Evolutionary conservation across 2,888 invertebrate genomes (phyloP).

Genomic region (Cactoblastis cactorum): DNA sequence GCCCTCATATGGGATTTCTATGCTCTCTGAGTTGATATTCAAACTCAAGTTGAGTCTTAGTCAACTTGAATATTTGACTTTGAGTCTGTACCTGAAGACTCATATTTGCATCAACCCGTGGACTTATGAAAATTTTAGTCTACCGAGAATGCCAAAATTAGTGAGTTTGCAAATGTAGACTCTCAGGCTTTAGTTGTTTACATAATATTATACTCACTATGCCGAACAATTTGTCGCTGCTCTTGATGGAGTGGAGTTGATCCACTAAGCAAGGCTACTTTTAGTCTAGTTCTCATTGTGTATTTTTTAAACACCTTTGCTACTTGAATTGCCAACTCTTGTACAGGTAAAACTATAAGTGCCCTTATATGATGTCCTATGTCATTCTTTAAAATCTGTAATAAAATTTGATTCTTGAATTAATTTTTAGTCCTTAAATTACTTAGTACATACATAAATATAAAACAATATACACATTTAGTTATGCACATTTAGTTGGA

Average conservation of each 20-base stretch:
- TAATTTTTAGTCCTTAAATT: neutral
- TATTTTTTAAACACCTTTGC: slow-evolving; percentile 89
- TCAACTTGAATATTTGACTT: too few species aligned
- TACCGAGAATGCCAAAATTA: too few species aligned
- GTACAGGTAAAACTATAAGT: slow-evolving; percentile 94
- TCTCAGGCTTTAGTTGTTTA: too few species aligned
- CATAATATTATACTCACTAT: slow-evolving; percentile 45
- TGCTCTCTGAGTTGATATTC: too few species aligned
- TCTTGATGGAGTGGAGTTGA: slow-evolving; percentile 83
- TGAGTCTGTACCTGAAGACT: too few species aligned
- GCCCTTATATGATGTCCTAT: slow-evolving; percentile 86
- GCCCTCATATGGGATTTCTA: too few species aligned
- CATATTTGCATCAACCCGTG: neutral
- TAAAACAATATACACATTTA: too few species aligned
- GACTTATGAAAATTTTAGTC: too few species aligned
- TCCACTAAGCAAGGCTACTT: slow-evolving; percentile 85
- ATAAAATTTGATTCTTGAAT: slow-evolving; percentile 14
- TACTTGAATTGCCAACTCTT: slow-evolving; percentile 94
- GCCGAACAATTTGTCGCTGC: slow-evolving; percentile 81
- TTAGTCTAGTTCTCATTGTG: slow-evolving; percentile 82
- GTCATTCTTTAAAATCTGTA: slow-evolving; percentile 79
- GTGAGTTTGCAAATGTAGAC: too few species aligned
- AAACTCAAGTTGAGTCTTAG: too few species aligned
- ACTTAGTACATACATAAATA: too few species aligned
- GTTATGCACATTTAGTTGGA: too few species aligned